Base-by-base conservation (phyloP, 2,888 invertebrate species). In the Epirrhoe tristata region DNA sequence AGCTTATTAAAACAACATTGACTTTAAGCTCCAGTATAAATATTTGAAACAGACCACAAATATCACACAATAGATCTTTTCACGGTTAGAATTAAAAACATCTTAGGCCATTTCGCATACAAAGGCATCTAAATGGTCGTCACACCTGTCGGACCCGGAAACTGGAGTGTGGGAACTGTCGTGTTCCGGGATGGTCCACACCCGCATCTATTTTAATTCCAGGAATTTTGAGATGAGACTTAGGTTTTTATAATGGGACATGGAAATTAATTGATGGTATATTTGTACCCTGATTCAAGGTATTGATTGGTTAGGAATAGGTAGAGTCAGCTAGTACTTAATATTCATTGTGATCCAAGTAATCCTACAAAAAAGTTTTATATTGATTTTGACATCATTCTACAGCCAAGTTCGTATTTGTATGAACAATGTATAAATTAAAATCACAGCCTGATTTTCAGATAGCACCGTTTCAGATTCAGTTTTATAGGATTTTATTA, bases 91-190 rank as follows among this genome's bases (percentile, higher is more conserved):
- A 67, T 67, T 60, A 67, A 57, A 60, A 61, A 55, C 56, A 52
- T 58, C 39, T 61, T 7, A 67, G 51, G 64, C 54, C 64, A 62
- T 62, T 64, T 65, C 68, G 53, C 52, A n/a, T 46, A 54, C 31
- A 63, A 58, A 52, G 36, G 51, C 34, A 39, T 54, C 8, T 17
- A 48, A 50, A 54, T 57, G 58, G 10, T 43, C 34, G 57, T 39
- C 59, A 4, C 70, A 70, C 70, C 70, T 70, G 70, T 62, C 65
- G 50, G 72, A 78, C 81, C 80, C 81, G 81, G 79, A 81, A 79
- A 66, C 64, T 7, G 5, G 58, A 63, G 55, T 51, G 67, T 67
- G 67, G 67, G 67, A 67, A 67, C 48, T 48, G 46, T 3, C 14
- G 48, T 59, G 52, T 54, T 43, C 60, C 59, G 63, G 60, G 56